Conservation (phyloP, 2,113 vertebrate genomes). For the Ramphastos sulfuratus region DNA sequence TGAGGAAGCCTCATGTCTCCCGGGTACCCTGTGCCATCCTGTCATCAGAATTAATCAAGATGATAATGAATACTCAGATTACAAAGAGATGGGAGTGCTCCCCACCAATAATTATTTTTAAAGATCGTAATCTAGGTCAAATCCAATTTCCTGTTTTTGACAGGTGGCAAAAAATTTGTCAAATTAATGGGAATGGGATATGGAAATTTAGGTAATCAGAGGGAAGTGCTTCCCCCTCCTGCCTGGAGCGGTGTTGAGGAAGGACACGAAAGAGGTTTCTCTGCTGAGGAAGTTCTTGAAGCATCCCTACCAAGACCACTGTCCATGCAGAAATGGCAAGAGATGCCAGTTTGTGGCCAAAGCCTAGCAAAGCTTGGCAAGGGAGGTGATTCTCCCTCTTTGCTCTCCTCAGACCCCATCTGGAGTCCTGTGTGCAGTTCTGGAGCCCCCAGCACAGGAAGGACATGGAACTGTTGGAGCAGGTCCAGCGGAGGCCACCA, state of each 20-base stretch:
- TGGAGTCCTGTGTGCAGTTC: too few species aligned
- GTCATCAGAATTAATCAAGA: conserved; percentile 68
- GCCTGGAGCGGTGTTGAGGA: neutral
- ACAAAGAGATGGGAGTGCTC: conserved; percentile 73
- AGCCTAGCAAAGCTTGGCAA: neutral
- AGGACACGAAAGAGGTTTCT: neutral
- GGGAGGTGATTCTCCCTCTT: too few species aligned
- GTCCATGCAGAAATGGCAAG: neutral
- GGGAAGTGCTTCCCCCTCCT: neutral
- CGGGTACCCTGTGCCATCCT: conserved; percentile 57
- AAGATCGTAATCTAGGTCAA: conserved; percentile 75
- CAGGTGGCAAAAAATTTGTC: conserved; percentile 66
- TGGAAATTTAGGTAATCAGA: conserved; percentile 28
- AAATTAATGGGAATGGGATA: conserved; percentile 50
- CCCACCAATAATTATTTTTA: conserved; percentile 75
- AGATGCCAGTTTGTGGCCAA: neutral
- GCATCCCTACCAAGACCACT: neutral
- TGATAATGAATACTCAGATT: conserved; percentile 75
- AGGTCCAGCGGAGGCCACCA: too few species aligned
- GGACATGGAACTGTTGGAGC: too few species aligned
- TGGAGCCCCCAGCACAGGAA: too few species aligned
- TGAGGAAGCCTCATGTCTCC: conserved; percentile 59
- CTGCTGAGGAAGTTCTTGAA: neutral
- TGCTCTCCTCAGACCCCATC: too few species aligned
- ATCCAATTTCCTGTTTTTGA: conserved; percentile 76